phyloP scores from a whole-genome alignment of 2,888 invertebrate species.

The Phortica magna region DNA sequence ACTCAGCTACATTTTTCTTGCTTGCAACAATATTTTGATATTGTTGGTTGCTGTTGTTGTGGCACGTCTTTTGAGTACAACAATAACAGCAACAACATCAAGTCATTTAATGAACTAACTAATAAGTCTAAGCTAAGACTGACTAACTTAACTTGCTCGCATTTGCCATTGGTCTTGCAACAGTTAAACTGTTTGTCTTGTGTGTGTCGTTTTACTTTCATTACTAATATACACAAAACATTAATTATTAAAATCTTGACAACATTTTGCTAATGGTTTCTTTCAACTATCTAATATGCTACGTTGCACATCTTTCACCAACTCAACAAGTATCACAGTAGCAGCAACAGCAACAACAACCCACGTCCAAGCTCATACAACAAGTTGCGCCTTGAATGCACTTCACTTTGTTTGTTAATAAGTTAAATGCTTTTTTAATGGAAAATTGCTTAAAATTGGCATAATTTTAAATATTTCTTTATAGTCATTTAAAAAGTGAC shows the following conservation, averaged over 20 bases:
- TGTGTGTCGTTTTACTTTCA: neutral
- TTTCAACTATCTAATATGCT: neutral
- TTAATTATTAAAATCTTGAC: constrained; percentile 20
- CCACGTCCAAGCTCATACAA: neutral
- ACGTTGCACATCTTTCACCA: neutral
- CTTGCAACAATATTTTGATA: neutral
- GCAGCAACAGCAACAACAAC: neutral
- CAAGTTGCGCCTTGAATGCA: neutral
- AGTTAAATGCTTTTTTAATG: constrained; percentile 20
- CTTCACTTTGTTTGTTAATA: constrained; percentile 18
- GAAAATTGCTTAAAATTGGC: constrained; percentile 24
- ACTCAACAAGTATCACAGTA: neutral
- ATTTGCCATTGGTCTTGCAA: neutral
- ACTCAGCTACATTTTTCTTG: neutral
- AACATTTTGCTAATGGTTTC: constrained; percentile 28
- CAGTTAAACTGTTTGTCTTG: neutral
- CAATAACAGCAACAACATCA: neutral
- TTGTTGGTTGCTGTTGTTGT: neutral
- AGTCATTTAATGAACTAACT: constrained; percentile 30
- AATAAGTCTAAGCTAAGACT: constrained; percentile 23
- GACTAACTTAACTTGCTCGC: neutral
- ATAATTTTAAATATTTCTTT: constrained; percentile 10
- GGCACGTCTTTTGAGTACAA: neutral
- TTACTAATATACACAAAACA: neutral
- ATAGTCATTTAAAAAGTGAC: neutral